These are phyloP conservation scores for Bemisia tabaci DNA, from an alignment of 1,140 invertebrate genomes.

Conservation along the genomic window DNA sequence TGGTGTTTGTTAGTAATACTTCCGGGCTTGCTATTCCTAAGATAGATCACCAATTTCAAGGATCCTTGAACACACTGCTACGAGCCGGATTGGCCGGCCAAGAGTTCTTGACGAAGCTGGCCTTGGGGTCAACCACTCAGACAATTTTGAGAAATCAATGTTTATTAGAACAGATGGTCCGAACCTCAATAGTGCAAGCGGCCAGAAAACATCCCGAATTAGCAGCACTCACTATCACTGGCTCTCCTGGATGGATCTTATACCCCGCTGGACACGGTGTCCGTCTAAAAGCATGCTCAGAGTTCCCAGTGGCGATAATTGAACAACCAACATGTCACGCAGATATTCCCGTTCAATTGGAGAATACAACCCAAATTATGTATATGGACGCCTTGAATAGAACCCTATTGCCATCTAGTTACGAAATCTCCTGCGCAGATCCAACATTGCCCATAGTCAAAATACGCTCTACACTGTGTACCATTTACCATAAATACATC, in stretches of 20 bases:
- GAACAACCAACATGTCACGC: neutral
- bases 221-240: neutral
- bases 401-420: neutral
- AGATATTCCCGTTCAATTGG: neutral
- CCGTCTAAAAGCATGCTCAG: neutral
- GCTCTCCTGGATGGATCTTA: neutral
- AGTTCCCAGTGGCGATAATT: neutral
- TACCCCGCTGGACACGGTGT: neutral
- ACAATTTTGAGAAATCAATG: neutral
- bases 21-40: too few species aligned
- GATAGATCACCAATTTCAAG: too few species aligned
- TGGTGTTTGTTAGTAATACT: too few species aligned
- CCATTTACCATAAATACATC: too few species aligned
- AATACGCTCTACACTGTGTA: too few species aligned
- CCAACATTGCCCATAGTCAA: neutral
- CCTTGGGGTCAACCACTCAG: too few species aligned
- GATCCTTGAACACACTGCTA: too few species aligned
- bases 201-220: neutral
- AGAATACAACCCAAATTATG: neutral
- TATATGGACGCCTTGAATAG: neutral
- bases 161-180: neutral
- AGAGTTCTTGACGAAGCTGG: too few species aligned
- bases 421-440: neutral
- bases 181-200: neutral
- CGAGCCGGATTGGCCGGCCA: too few species aligned